Percentiles rank a stretch among this genome's conserved stretches.
Conservation (phyloP, 2,888 invertebrate genomes). For the Eupithecia centaureata region DNA sequence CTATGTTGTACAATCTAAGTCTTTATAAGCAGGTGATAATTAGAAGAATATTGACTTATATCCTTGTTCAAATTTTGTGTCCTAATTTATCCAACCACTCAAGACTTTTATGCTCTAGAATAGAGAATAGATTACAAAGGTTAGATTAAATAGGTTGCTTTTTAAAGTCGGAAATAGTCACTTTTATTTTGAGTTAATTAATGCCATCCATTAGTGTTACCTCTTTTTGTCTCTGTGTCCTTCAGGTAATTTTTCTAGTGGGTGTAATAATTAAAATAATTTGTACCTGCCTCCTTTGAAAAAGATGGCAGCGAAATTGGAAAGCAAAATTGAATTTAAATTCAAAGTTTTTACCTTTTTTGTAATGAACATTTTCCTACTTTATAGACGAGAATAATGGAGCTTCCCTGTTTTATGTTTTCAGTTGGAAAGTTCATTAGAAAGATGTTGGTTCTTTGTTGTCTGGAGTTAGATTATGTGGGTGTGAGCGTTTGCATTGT, state of each 20-base stretch:
- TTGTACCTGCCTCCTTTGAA: constrained; percentile 26
- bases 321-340: constrained; percentile 43
- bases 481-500: constrained; percentile 13
- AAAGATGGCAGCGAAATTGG: constrained; percentile 38
- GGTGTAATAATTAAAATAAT: constrained; percentile 27
- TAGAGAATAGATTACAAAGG: too few species aligned
- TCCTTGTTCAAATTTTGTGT: not conserved
- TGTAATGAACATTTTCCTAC: constrained; percentile 34
- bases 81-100: not conserved
- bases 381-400: constrained; percentile 32
- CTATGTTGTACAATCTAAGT: not conserved
- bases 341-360: constrained; percentile 33
- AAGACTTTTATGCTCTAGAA: not conserved
- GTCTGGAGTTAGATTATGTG: constrained; percentile 19
- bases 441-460: constrained; percentile 24
- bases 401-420: constrained; percentile 36
- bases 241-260: not conserved
- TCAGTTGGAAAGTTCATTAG: constrained; percentile 39
- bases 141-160: not conserved
- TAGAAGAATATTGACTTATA: not conserved
- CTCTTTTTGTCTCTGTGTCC: not conserved
- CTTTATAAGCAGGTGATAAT: not conserved
- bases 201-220: not conserved
- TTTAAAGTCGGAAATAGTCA: not conserved
- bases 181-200: not conserved